Evolutionary conservation across 1,140 invertebrate species (phyloP).

Genomic region (Tetraneura akinire): DNA sequence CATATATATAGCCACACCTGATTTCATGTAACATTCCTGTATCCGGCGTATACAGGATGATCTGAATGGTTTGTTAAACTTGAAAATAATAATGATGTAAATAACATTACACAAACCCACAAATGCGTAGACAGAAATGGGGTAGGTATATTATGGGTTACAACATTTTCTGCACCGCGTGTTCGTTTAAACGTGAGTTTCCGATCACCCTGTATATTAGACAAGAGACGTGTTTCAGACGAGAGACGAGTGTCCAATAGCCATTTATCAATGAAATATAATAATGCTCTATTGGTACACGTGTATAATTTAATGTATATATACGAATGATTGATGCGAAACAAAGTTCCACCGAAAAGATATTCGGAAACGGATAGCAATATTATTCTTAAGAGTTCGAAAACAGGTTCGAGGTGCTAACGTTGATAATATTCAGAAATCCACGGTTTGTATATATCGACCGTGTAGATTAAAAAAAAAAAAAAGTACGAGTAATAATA

Average conservation of each 20-base stretch:
- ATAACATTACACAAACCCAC: no score
- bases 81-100: no score
- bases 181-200: no score
- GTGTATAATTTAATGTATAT: neutral
- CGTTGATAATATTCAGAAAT: constrained; percentile 24
- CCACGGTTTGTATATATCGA: neutral
- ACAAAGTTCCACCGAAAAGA: neutral
- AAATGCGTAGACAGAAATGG: no score
- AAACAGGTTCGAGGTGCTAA: constrained; percentile 41
- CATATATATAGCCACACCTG: constrained; percentile 11
- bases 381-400: neutral
- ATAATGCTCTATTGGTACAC: no score
- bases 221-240: no score
- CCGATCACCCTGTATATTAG: no score
- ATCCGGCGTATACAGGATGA: neutral
- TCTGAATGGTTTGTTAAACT: no score
- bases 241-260: no score
- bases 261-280: no score
- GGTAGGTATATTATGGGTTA: no score
- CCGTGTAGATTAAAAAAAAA: neutral
- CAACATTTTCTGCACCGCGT: no score
- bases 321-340: constrained; percentile 26
- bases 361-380: neutral
- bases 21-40: neutral
- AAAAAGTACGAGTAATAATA: neutral